Percentiles rank a stretch among this genome's conserved stretches.
phyloP scores from a whole-genome alignment of 2,888 invertebrate genomes.

The Psylliodes chrysocephalus region DNA sequence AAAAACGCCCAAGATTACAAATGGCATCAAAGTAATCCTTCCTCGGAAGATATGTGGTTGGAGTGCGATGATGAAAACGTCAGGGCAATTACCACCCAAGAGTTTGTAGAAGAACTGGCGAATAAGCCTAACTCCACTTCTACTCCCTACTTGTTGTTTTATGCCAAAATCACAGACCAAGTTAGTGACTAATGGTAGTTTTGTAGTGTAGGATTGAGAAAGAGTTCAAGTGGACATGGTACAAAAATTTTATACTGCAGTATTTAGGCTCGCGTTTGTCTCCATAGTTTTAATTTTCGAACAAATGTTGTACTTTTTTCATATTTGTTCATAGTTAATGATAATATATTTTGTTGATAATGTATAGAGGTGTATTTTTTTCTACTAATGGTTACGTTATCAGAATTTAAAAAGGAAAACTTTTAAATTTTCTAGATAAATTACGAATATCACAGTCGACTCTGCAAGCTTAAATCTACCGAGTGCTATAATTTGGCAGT shows the following conservation, averaged over 20 bases:
- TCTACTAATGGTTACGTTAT: not conserved
- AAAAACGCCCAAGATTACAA: conserved; percentile 52
- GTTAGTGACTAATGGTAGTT: conserved; percentile 40
- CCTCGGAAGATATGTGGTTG: conserved; percentile 71
- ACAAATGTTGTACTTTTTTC: not conserved
- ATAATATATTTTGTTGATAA: not conserved
- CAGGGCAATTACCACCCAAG: conserved; percentile 78
- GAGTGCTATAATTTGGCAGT: no score
- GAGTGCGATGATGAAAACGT: conserved; percentile 91
- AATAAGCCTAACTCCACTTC: conserved; percentile 80
- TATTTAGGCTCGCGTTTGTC: not conserved
- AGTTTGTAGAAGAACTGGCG: conserved; percentile 82
- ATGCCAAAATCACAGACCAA: conserved; percentile 65
- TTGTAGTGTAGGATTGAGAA: conserved; percentile 18
- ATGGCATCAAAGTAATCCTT: conserved; percentile 49
- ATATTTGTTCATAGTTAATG: not conserved
- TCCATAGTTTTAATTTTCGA: not conserved
- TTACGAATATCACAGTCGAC: no score
- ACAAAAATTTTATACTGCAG: conserved; percentile 14
- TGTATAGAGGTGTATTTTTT: not conserved
- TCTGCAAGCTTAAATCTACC: no score
- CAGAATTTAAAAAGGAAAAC: no score
- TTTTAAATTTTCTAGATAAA: no score
- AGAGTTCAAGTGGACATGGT: conserved; percentile 14
- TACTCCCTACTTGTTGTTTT: conserved; percentile 88